Conservation (phyloP, 2,888 invertebrate species). For the Microplitis deprimator region DNA sequence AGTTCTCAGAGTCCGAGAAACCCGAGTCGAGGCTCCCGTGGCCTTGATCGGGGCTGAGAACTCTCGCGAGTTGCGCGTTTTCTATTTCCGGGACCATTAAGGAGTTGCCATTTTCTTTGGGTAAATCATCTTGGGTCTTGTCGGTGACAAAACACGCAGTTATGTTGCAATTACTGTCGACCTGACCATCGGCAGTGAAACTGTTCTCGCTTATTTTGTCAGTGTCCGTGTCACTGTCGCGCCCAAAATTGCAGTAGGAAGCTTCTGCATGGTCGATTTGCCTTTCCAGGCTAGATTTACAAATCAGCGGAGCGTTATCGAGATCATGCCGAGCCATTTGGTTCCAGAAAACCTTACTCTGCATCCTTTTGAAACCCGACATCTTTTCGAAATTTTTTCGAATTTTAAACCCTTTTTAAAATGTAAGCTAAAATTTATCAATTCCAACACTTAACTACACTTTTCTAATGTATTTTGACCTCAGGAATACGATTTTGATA, state of each 20-base stretch:
- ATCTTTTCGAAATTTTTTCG: neutral
- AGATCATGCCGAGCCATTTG: conserved; percentile 64
- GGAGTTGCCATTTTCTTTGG: neutral
- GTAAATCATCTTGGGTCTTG: neutral
- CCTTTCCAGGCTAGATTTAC: neutral
- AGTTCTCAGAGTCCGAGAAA: conserved; percentile 84
- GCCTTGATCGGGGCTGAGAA: conserved; percentile 21
- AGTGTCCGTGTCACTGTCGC: conserved; percentile 44
- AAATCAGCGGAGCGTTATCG: conserved; percentile 45
- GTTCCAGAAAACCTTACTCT: conserved; percentile 67
- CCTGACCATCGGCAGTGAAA: conserved; percentile 23
- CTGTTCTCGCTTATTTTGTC: conserved; percentile 45
- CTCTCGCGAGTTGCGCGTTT: neutral
- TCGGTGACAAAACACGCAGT: neutral
- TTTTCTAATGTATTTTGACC: neutral
- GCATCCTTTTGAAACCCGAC: conserved; percentile 61
- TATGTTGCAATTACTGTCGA: neutral
- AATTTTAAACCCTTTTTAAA: neutral
- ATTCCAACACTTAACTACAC: neutral
- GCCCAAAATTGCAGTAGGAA: conserved; percentile 48
- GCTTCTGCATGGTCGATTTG: conserved; percentile 25
- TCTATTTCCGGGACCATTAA: neutral
- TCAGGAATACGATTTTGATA: neutral
- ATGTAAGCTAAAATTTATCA: neutral
- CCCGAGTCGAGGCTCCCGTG: conserved; percentile 83